Conservation (phyloP, 37 sponge, comb jelly and placozoan genomes). For the Spongia lamella region DNA sequence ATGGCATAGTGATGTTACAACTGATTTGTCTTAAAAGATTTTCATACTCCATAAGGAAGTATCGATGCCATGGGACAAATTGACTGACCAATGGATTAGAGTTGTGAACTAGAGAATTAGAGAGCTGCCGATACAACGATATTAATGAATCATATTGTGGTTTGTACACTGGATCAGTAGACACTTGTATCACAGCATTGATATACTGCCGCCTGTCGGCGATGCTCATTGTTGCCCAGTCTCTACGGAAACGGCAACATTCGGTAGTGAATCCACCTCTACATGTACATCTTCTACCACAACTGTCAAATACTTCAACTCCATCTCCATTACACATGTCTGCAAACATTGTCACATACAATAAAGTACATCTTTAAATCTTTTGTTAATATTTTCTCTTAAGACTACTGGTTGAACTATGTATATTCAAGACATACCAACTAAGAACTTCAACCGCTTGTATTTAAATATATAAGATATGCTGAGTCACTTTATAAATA, state of each 20-base stretch:
- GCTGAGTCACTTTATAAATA: too few relatives aligned
- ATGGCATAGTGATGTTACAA: constrained; percentile 69
- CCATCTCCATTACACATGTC: constrained; percentile 23
- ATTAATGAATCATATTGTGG: constrained; percentile 52
- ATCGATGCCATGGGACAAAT: constrained; percentile 59
- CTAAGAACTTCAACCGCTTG: too few relatives aligned
- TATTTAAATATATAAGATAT: too few relatives aligned
- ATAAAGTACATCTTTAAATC: too few relatives aligned
- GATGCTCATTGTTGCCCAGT: constrained; percentile 34
- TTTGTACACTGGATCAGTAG: constrained; percentile 50
- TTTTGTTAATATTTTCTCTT: too few relatives aligned
- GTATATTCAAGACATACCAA: too few relatives aligned
- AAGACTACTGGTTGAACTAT: too few relatives aligned
- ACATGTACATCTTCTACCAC: constrained; percentile 59
- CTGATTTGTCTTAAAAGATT: constrained; percentile 56
- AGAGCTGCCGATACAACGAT: constrained; percentile 29
- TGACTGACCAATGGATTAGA: constrained; percentile 41
- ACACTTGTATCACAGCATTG: constrained; percentile 39
- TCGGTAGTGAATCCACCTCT: constrained; percentile 21
- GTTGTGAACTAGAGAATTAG: constrained; percentile 31
- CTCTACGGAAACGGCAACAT: constrained; percentile 62
- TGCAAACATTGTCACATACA: too few relatives aligned
- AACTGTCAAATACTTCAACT: constrained; percentile 23
- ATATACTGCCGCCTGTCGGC: constrained; percentile 53
- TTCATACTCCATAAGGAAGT: constrained; percentile 72